Evolutionary conservation across 2,888 invertebrate genomes (phyloP).

Genomic region (Ichneumoninae sp.): DNA sequence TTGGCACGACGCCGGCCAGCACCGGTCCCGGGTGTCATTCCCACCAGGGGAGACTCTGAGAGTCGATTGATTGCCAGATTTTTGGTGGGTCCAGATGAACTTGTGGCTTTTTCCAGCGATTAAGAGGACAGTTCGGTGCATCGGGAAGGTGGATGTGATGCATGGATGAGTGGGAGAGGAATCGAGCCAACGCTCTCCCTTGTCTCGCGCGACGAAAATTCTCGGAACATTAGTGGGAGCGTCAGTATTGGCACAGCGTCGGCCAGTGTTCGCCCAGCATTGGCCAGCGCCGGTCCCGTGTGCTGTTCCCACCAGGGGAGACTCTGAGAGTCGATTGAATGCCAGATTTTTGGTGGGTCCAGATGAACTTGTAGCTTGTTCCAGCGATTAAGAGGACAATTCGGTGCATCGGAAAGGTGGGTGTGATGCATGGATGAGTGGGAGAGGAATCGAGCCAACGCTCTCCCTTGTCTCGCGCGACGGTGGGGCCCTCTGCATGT

Average conservation of each 20-base stretch:
- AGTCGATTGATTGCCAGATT: not conserved
- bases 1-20: not conserved
- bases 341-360: not conserved
- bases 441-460: constrained; percentile 36
- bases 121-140: not conserved
- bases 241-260: not conserved
- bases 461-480: constrained; percentile 35
- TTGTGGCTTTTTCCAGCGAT: not conserved
- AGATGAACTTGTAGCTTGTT: not conserved
- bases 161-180: constrained; percentile 24
- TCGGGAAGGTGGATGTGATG: constrained; percentile 16
- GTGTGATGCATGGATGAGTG: constrained; percentile 16
- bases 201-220: not conserved
- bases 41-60: not conserved
- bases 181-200: constrained; percentile 15
- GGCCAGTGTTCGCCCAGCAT: not conserved
- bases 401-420: not conserved
- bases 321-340: not conserved
- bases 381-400: not conserved
- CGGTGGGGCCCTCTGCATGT: constrained; percentile 49
- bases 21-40: not conserved
- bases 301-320: not conserved
- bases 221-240: not conserved
- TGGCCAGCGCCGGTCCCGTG: not conserved
- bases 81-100: not conserved